Percentiles rank a stretch among this genome's conserved stretches.
phyloP scores from a whole-genome alignment of 1,140 invertebrate species.

The Nymphalis io region DNA sequence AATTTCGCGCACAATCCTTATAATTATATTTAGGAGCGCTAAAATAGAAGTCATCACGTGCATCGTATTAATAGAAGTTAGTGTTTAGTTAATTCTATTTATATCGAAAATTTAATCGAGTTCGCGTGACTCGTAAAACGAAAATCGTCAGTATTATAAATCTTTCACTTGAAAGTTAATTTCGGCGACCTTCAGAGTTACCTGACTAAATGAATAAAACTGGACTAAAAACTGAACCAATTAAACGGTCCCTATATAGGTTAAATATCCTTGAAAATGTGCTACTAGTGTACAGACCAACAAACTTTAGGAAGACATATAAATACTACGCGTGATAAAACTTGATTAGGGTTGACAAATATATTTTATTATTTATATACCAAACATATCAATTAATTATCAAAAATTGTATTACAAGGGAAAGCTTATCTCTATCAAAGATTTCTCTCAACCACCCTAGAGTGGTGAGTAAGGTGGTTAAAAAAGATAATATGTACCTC shows the following conservation, averaged over 20 bases:
- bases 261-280: slow-evolving; percentile 16
- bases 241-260: background rate
- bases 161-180: slow-evolving; percentile 17
- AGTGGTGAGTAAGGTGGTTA: no score
- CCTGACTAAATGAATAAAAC: background rate
- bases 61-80: slow-evolving; percentile 7
- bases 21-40: slow-evolving; percentile 21
- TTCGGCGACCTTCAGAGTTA: slow-evolving; percentile 8
- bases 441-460: no score
- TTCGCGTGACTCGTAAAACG: slow-evolving; percentile 34
- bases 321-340: background rate
- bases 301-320: slow-evolving; percentile 7
- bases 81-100: slow-evolving; percentile 33
- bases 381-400: no score
- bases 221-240: background rate
- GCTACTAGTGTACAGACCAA: slow-evolving; percentile 4
- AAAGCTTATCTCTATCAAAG: no score
- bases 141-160: slow-evolving; percentile 25
- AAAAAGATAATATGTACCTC: no score
- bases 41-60: slow-evolving; percentile 19
- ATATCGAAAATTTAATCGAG: slow-evolving; percentile 30
- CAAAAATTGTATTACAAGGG: no score
- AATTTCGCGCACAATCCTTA: slow-evolving; percentile 19
- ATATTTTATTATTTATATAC: no score
- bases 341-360: slow-evolving; percentile 1